A percentile compares a stretch with the other conserved stretches of the same genome.
Evolutionary conservation across 2,888 invertebrate genomes (phyloP).

Genomic region (Spatulosminthurus flaviceps): DNA sequence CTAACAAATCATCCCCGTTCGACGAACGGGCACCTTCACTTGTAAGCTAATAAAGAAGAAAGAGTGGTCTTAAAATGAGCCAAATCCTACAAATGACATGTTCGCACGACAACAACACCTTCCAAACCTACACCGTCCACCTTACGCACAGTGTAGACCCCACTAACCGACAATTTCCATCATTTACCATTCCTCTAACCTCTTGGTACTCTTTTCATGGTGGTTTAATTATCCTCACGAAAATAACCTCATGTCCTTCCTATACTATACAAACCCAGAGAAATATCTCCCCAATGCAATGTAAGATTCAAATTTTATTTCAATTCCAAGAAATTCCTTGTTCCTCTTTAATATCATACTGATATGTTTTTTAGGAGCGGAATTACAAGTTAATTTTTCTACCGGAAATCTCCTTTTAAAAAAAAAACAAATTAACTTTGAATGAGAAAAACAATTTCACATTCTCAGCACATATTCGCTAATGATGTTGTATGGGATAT

Average conservation of each 20-base stretch:
- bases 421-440: background rate
- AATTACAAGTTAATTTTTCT: background rate
- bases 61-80: background rate
- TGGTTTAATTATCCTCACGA: slow-evolving; percentile 9
- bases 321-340: too few species aligned
- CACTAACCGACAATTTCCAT: slow-evolving; percentile 1
- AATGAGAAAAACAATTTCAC: slow-evolving; percentile 16
- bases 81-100: background rate
- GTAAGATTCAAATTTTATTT: too few species aligned
- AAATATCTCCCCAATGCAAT: background rate
- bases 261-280: too few species aligned
- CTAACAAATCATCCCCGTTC: too few species aligned
- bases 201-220: background rate
- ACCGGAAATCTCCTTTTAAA: slow-evolving; percentile 20
- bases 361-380: background rate
- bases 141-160: too few species aligned
- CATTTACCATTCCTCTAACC: background rate
- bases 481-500: background rate
- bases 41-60: background rate
- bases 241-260: background rate
- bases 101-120: background rate
- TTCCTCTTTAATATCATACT: background rate
- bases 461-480: background rate
- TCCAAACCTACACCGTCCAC: background rate
- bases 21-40: too few species aligned